Base-by-base conservation (phyloP, 2,797 vertebrate species). In the Remorina albescens region DNA sequence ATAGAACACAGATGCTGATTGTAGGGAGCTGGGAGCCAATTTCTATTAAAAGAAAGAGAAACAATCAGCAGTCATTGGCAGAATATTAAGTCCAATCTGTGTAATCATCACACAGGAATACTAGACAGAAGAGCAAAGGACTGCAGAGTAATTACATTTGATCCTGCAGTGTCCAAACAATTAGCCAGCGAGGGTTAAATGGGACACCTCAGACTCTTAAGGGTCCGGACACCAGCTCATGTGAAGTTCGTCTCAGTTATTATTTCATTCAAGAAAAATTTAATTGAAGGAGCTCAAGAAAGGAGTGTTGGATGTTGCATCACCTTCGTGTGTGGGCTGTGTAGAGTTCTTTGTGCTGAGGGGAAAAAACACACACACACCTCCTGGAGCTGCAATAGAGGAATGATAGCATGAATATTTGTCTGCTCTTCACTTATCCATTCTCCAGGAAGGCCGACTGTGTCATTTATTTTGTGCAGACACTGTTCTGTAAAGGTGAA, bases 351-450 rank as follows among this genome's bases (percentile, higher is more conserved):
- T n/a, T 42, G 18, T 30, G 16, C 34, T 28, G 13, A 30, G n/a
- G n/a, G n/a, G n/a, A n/a, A n/a, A n/a, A n/a, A n/a, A n/a, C n/a
- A n/a, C n/a, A n/a, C n/a, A n/a, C n/a, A n/a, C 49, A 60, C 54
- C 15, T 71, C 62, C 56, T 54, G 50, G 72, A 67, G 59, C 53
- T 78, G 72, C 68, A 73, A 83, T 82, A 21, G 37, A 81, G 71
- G 65, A 77, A 64, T 61, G 83, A 84, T 78, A 39, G 51, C 39
- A 74, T 89, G 80, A 91, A 92, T 89, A 86, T 88, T 71, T 82
- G 85, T 84, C 59, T 7, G 67, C 57, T 61, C 47, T 68, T 59
- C 60, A 72, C 54, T 15, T 80, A 57, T n/a, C 76, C 54, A 5
- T 0, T n/a, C 74, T 71, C 62, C 67, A 28, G 44, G 61, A 74